A percentile compares a stretch with the other conserved stretches of the same genome.
These are phyloP conservation scores for Meliscaeva auricollis DNA, from an alignment of 2,888 invertebrate species.

Conservation along the genomic window DNA sequence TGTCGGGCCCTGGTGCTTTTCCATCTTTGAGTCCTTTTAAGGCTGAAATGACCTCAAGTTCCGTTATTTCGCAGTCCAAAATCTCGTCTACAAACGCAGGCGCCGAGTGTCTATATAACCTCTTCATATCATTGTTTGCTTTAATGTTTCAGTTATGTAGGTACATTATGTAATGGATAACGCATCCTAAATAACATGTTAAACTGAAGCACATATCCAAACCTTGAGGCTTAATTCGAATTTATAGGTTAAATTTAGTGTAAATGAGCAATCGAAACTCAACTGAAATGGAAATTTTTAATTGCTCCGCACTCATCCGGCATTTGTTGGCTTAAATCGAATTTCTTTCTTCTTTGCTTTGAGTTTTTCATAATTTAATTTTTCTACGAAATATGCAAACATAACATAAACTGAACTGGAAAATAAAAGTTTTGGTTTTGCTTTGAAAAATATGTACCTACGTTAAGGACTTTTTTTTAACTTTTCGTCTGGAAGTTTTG, in stretches of 20 bases:
- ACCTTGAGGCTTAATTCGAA: conserved; percentile 9
- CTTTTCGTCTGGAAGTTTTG: conserved; percentile 54
- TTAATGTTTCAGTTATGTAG: neutral
- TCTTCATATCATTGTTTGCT: neutral
- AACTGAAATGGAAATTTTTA: conserved; percentile 71
- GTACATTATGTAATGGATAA: neutral
- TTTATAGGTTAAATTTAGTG: conserved; percentile 61
- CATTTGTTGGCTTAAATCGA: conserved; percentile 28
- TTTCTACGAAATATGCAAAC: conserved; percentile 41
- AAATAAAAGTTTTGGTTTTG: conserved; percentile 40
- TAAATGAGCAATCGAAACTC: conserved; percentile 72
- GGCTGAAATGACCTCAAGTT: too few species aligned
- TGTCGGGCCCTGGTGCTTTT: too few species aligned
- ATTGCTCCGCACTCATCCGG: conserved; percentile 59
- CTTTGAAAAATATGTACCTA: conserved; percentile 52
- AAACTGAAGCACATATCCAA: conserved; percentile 21
- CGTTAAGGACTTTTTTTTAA: conserved; percentile 31
- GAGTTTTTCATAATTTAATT: conserved; percentile 47
- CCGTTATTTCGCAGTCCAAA: too few species aligned
- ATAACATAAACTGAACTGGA: conserved; percentile 20
- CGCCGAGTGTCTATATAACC: too few species aligned
- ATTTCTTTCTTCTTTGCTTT: conserved; percentile 33
- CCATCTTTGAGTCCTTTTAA: too few species aligned
- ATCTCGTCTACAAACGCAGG: too few species aligned
- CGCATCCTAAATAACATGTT: neutral